Conservation (phyloP, 2,888 invertebrate genomes). For the Byasa hedistus region DNA sequence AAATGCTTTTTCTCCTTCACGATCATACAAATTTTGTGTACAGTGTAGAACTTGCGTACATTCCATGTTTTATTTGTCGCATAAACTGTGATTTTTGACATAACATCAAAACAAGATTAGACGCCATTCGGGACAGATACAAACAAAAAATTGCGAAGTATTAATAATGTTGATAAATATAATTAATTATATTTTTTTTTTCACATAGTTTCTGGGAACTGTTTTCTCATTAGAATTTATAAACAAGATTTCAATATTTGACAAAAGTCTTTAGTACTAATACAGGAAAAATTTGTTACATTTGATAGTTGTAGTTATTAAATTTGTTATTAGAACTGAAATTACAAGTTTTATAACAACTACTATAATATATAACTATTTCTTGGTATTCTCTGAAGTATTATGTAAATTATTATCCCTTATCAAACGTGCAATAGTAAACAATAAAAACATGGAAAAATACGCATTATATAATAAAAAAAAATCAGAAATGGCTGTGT, state of each 20-base stretch:
- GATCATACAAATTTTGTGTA: constrained; percentile 56
- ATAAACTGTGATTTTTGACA: constrained; percentile 5
- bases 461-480: too few relatives aligned
- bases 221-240: background rate
- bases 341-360: too few relatives aligned
- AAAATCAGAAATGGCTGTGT: too few relatives aligned
- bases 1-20: constrained; percentile 44
- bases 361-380: too few relatives aligned
- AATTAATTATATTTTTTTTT: background rate
- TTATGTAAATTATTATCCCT: too few relatives aligned
- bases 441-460: too few relatives aligned
- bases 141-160: background rate
- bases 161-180: background rate
- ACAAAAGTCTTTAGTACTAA: too few relatives aligned
- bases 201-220: background rate
- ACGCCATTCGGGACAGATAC: background rate
- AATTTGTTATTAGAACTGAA: too few relatives aligned
- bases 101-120: background rate
- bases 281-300: too few relatives aligned
- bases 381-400: too few relatives aligned
- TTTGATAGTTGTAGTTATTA: too few relatives aligned
- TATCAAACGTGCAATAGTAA: too few relatives aligned
- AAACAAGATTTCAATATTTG: background rate
- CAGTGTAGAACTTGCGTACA: constrained; percentile 65
- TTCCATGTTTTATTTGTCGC: constrained; percentile 50